Conservation (phyloP, 2,888 invertebrate species). For the Parochlus steinenii region DNA sequence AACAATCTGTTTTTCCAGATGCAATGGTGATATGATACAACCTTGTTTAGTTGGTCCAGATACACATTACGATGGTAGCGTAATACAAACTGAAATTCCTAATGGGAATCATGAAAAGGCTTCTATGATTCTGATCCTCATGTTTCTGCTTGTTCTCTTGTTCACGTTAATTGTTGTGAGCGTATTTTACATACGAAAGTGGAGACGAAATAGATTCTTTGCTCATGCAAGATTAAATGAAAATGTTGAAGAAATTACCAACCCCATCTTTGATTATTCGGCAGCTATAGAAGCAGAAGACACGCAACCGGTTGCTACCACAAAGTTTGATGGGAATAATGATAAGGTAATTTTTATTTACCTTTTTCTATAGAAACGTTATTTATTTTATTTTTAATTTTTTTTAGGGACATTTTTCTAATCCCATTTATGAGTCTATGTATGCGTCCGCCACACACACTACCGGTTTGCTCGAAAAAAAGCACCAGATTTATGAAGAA, state of each 20-base stretch:
- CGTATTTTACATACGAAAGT: slow-evolving; percentile 24
- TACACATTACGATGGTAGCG: background rate
- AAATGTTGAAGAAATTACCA: slow-evolving; percentile 72
- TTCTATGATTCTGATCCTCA: slow-evolving; percentile 15
- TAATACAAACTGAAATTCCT: slow-evolving; percentile 3
- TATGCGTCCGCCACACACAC: slow-evolving; percentile 35
- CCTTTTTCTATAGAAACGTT: slow-evolving; percentile 11
- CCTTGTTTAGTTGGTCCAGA: slow-evolving; percentile 19
- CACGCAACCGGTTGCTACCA: slow-evolving; percentile 28
- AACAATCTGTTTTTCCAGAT: slow-evolving; percentile 19
- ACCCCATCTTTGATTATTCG: slow-evolving; percentile 70
- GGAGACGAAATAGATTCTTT: slow-evolving; percentile 32
- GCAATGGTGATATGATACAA: slow-evolving; percentile 22
- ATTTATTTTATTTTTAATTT: slow-evolving; percentile 13
- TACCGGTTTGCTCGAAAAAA: slow-evolving; percentile 8
- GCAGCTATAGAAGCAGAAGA: slow-evolving; percentile 34
- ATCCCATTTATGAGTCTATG: slow-evolving; percentile 75
- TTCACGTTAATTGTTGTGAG: slow-evolving; percentile 20
- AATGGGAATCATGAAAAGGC: background rate
- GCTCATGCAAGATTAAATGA: slow-evolving; percentile 66
- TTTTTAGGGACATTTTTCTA: slow-evolving; percentile 56
- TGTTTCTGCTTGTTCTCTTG: slow-evolving; percentile 24
- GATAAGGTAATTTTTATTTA: slow-evolving; percentile 35
- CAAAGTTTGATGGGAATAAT: slow-evolving; percentile 36
- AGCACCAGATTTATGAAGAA: slow-evolving; percentile 10